Evolutionary conservation across 2,888 invertebrate species (phyloP), one percentile per base, ranked within the genome.

Genomic region (Emmelina monodactyla): DNA sequence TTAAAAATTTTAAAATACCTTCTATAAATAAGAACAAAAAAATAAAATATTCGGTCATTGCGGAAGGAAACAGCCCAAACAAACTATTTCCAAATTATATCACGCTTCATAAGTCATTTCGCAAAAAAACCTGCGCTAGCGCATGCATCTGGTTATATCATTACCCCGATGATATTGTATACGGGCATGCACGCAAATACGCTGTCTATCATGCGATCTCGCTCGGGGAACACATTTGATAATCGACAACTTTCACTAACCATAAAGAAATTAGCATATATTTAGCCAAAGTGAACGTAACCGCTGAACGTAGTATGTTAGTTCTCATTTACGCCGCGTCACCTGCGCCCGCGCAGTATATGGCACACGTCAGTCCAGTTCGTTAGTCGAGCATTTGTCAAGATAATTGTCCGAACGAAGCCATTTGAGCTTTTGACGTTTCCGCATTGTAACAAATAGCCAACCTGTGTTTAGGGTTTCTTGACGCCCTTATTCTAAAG

Each of bases 311-410:
- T 64, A 47, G 50, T 55, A 61, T 69, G 62, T 69, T 67, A 70
- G 59, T 62, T 57, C 58, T 62, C 62, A 65, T 70, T 64, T 53
- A 58, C 49, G 45, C 41, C 52, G 52, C 53, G 56, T 64, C 62
- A 62, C 55, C 55, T 55, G 55, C 53, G 55, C 56, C 10, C 30
- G 52, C 50, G 55, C 57, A 49, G 50, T 57, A 61, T 49, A 61
- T 55, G 61, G 55, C 53, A 53, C 50, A 48, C 53, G 59, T 59
- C 61, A 58, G 49, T 46, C 42, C 43, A 46, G 59, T 70, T 72
- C 72, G 66, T 71, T 73, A 73, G 70, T 53, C 45, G 55, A 59
- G 61, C 65, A 72, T 75, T 75, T 71, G 72, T 72, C 67, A 69
- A 67, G 65, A 69, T 69, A 71, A 71, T 71, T 69, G 68, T 63